Conservation (phyloP, 1,140 invertebrate genomes). For the Macrocentrus cingulum region DNA sequence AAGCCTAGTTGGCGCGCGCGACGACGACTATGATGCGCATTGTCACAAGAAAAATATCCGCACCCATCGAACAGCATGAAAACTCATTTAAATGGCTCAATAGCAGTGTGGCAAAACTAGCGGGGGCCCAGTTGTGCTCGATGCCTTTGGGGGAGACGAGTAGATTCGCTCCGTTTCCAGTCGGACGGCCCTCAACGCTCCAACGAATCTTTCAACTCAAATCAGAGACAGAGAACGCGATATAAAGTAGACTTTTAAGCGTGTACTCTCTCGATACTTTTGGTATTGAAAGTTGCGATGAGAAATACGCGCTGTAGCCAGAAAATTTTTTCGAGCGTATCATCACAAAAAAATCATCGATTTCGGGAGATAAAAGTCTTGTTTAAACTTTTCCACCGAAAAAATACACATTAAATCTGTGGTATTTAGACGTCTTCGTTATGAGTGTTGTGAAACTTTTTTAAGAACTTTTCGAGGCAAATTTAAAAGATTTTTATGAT, state of each 20-base stretch:
- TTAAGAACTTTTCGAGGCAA: no score
- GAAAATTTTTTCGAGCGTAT: slow-evolving; percentile 19
- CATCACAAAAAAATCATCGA: slow-evolving; percentile 9
- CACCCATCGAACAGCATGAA: slow-evolving; percentile 17
- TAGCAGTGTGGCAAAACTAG: no score
- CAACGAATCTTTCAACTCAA: slow-evolving; percentile 21
- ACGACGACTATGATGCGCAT: neutral
- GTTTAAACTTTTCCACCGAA: neutral
- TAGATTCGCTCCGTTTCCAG: slow-evolving; percentile 21
- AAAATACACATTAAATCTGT: neutral
- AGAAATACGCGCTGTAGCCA: slow-evolving; percentile 11
- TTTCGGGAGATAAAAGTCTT: slow-evolving; percentile 3
- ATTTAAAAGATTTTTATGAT: no score
- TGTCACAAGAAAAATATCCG: slow-evolving; percentile 24
- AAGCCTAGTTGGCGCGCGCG: slow-evolving; percentile 7
- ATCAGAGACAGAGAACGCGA: slow-evolving; percentile 1
- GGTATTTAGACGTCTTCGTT: no score
- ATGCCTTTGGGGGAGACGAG: neutral
- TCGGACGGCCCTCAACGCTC: slow-evolving; percentile 20
- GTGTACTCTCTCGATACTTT: slow-evolving; percentile 11
- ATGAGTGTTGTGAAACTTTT: no score
- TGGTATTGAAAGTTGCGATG: slow-evolving; percentile 15
- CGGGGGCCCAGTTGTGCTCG: no score
- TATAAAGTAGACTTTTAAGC: neutral
- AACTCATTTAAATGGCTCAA: slow-evolving; percentile 29